phyloP scores from a whole-genome alignment of 2,113 vertebrate genomes.

The Enhydra lutris region DNA sequence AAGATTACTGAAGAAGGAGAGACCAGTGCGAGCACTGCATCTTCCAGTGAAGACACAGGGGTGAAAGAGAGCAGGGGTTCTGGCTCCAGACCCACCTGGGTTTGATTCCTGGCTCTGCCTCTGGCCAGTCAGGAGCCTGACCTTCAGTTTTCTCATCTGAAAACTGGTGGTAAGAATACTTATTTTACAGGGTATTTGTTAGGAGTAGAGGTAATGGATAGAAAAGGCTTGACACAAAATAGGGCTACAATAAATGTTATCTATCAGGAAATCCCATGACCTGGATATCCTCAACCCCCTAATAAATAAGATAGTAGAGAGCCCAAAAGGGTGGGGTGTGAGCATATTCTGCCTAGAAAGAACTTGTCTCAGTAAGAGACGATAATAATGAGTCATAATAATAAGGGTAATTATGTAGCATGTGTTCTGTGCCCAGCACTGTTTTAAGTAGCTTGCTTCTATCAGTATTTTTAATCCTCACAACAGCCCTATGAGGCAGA shows the following conservation, averaged over 20 bases:
- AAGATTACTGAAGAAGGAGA: not conserved
- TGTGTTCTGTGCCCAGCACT: not conserved
- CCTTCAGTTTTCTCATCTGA: not conserved
- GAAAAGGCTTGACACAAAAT: not conserved
- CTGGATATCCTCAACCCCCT: not conserved
- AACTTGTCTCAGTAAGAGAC: not conserved
- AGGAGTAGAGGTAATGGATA: not conserved
- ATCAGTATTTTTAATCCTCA: not conserved
- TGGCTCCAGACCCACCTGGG: accelerated
- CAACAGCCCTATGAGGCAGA: not conserved
- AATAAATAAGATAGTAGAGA: not conserved
- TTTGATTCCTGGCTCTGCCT: not conserved
- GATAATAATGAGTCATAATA: not conserved
- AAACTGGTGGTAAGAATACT: not conserved
- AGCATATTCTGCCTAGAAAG: not conserved
- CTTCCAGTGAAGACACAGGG: not conserved
- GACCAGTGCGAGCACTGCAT: accelerated
- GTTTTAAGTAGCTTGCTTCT: not conserved
- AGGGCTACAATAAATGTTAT: not conserved
- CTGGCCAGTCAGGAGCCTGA: not conserved
- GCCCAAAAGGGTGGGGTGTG: not conserved
- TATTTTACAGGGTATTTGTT: not conserved
- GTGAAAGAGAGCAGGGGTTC: not conserved
- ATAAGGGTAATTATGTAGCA: not conserved
- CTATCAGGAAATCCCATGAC: not conserved